Conservation (phyloP, 2,888 invertebrate species). For the Caenorhabditis wallacei region DNA sequence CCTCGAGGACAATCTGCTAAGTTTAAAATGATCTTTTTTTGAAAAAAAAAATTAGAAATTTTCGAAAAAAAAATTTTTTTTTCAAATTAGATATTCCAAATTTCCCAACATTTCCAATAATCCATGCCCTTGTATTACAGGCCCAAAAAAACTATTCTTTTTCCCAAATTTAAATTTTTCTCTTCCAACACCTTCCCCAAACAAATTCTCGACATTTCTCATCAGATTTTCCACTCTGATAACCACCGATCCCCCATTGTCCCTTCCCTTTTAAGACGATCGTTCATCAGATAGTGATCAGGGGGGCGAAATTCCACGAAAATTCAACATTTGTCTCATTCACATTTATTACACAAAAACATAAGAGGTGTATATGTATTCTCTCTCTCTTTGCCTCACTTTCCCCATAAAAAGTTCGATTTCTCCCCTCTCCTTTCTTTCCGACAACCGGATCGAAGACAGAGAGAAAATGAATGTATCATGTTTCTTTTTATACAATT, state of each 20-base stretch:
- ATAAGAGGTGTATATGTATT: conserved; percentile 7
- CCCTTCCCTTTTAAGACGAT: not conserved
- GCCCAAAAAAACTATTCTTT: too few species aligned
- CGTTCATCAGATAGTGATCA: not conserved
- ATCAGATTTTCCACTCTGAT: conserved; percentile 57
- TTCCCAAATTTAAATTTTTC: too few species aligned
- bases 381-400: too few species aligned
- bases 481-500: conserved; percentile 27
- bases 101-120: too few species aligned
- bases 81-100: too few species aligned
- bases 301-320: not conserved
- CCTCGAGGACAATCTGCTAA: too few species aligned
- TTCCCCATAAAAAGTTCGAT: conserved; percentile 34
- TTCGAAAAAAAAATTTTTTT: too few species aligned
- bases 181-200: too few species aligned
- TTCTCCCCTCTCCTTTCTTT: not conserved
- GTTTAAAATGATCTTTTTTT: too few species aligned
- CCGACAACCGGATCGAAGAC: not conserved
- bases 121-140: too few species aligned
- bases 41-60: too few species aligned
- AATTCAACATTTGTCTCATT: conserved; percentile 5
- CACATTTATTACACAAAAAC: not conserved
- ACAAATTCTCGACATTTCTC: too few species aligned
- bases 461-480: conserved; percentile 16
- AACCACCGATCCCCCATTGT: not conserved